A percentile compares a stretch with the other conserved stretches of the same genome.
phyloP scores from a whole-genome alignment of 2,888 invertebrate genomes.

The Cerastoderma edule region DNA sequence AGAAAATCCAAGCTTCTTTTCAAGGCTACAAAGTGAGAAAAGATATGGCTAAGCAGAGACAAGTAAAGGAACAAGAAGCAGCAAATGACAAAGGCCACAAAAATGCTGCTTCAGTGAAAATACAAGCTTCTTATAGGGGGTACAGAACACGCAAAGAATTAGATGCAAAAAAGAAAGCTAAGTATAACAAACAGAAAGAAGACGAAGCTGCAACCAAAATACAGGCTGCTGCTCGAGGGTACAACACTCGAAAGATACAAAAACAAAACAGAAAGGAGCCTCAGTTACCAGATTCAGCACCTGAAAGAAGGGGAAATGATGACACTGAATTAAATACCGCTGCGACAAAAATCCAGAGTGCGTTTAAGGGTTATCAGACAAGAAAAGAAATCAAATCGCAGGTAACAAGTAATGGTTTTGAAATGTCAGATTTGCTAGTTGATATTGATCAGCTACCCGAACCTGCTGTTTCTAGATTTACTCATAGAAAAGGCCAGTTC shows the following conservation, averaged over 20 bases:
- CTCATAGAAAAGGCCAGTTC: constrained; percentile 42
- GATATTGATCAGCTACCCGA: constrained; percentile 51
- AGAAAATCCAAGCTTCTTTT: constrained; percentile 48
- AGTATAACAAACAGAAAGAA: constrained; percentile 11
- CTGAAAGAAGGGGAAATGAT: neutral
- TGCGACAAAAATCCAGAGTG: constrained; percentile 54
- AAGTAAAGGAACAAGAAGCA: constrained; percentile 16
- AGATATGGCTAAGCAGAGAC: constrained; percentile 8
- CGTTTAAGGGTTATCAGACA: constrained; percentile 51
- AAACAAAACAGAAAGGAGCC: constrained; percentile 30
- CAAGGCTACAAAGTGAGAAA: constrained; percentile 41
- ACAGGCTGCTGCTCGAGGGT: constrained; percentile 51
- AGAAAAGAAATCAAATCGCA: constrained; percentile 52
- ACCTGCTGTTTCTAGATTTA: constrained; percentile 35
- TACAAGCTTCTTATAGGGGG: constrained; percentile 49
- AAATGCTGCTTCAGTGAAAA: constrained; percentile 44
- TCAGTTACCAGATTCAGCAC: constrained; percentile 45
- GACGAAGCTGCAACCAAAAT: constrained; percentile 49
- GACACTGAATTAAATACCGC: constrained; percentile 41
- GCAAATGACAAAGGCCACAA: neutral
- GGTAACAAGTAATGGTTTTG: constrained; percentile 31
- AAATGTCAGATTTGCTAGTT: constrained; percentile 26
- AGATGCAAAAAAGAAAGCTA: neutral
- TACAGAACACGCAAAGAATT: constrained; percentile 45
- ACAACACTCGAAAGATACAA: constrained; percentile 34